Percentiles rank a stretch among this genome's conserved stretches.
phyloP scores from a whole-genome alignment of 2,888 invertebrate genomes.

The Steinernema carpocapsae region DNA sequence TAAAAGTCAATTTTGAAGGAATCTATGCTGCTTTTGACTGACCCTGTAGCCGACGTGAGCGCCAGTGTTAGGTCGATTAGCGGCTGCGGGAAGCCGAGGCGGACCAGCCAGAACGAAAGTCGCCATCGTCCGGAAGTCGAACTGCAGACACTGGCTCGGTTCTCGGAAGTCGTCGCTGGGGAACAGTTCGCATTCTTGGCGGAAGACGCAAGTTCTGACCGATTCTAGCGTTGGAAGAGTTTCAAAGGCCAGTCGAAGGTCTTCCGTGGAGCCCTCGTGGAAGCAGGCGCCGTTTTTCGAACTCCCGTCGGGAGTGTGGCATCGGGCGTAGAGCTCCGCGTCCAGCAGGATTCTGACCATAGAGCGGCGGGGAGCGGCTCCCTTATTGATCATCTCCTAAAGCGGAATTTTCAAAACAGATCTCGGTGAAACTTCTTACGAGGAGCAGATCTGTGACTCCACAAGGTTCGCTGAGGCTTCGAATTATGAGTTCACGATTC shows the following conservation, averaged over 20 bases:
- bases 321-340: constrained; percentile 47
- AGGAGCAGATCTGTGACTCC: not conserved
- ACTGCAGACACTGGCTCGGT: not conserved
- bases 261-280: not conserved
- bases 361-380: constrained; percentile 20
- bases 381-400: not conserved
- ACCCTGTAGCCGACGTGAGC: constrained; percentile 41
- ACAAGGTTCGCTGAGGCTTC: not conserved
- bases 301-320: not conserved
- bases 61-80: constrained; percentile 52
- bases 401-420: not conserved
- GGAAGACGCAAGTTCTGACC: not conserved
- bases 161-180: not conserved
- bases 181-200: not conserved
- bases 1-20: constrained; percentile 30
- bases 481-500: too few relatives aligned
- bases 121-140: constrained; percentile 42
- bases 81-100: constrained; percentile 58
- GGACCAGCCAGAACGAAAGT: constrained; percentile 58
- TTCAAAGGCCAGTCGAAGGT: not conserved
- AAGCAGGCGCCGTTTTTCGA: not conserved
- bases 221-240: not conserved
- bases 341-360: constrained; percentile 52
- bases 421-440: too few relatives aligned
- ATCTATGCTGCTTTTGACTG: too few relatives aligned